Evolutionary conservation across 2,113 vertebrate genomes (phyloP), one percentile per base, ranked within the genome.

Genomic region (Sminthopsis crassicaudata): DNA sequence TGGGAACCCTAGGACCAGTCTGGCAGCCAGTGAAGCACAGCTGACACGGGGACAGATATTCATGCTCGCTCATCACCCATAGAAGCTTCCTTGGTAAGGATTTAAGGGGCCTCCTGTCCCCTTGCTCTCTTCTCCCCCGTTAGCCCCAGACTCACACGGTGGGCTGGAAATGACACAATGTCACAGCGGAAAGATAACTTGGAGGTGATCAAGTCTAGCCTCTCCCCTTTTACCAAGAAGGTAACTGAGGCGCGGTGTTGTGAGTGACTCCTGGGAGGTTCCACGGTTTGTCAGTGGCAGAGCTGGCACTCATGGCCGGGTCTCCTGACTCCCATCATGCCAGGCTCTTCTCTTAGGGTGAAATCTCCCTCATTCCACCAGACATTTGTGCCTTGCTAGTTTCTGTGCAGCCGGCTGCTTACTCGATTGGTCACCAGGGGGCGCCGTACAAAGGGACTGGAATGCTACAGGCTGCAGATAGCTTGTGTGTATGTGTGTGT

Each of bases 401-500:
- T 76, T 84, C 67, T 84, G 67, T 84, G n/a, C 19, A 1, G 19
- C 36, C 67, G 22, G 67, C 16, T 16, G 19, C 67, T 84, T 84
- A 42, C n/a, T 42, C n/a, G 2, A 23, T 84, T 84, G 67, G 67
- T 42, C 67, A 84, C 36, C 67, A 84, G 67, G 67, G 67, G 67
- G 67, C 67, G 36, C 67, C 42, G 67, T 84, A 84, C n/a, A 84
- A 84, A 84, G 67, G 42, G 67, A 84, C 67, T 84, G 22, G 67
- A 84, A 42, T 84, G 67, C 67, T 84, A 84, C n/a, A 84, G n/a
- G 67, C 67, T 84, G 67, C 67, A 84, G 67, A 42, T n/a, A 42
- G 7, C 1, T 1, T 36, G 88, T 1, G 24, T 48, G 88, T 0
- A 55, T 90, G 0, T 50, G 92, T 0, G 26, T 0, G 90, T 0